phyloP scores from a whole-genome alignment of 2,113 vertebrate genomes.

The Cebidichthys violaceus region DNA sequence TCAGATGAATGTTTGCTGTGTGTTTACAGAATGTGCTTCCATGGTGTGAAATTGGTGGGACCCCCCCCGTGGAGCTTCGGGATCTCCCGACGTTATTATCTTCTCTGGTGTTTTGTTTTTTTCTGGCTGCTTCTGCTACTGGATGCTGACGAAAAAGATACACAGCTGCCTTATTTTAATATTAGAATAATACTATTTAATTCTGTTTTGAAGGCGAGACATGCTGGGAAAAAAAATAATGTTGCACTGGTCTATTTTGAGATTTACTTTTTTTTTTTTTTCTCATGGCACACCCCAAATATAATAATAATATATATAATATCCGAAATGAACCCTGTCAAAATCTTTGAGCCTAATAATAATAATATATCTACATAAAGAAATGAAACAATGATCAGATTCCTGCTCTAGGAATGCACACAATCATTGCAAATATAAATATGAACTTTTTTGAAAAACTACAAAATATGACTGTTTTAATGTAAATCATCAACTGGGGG shows the following conservation, averaged over 20 bases:
- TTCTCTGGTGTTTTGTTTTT: background rate
- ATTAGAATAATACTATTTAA: background rate
- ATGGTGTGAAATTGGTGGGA: background rate
- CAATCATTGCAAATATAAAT: background rate
- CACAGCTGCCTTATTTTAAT: background rate
- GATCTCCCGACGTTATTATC: background rate
- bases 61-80: background rate
- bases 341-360: background rate
- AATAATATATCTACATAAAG: too few relatives aligned
- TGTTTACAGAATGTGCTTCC: slow-evolving; percentile 21
- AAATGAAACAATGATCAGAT: too few relatives aligned
- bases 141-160: background rate
- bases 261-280: background rate
- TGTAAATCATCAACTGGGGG: too few relatives aligned
- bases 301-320: background rate
- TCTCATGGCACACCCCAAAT: background rate
- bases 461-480: too few relatives aligned
- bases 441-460: too few relatives aligned
- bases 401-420: background rate
- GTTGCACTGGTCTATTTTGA: background rate
- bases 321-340: background rate
- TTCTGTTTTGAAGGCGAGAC: background rate
- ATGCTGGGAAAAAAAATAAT: background rate
- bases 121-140: background rate
- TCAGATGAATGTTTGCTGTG: slow-evolving; percentile 18